Base-by-base conservation (phyloP, 2,113 vertebrate genomes). In the Microtus richardsoni region DNA sequence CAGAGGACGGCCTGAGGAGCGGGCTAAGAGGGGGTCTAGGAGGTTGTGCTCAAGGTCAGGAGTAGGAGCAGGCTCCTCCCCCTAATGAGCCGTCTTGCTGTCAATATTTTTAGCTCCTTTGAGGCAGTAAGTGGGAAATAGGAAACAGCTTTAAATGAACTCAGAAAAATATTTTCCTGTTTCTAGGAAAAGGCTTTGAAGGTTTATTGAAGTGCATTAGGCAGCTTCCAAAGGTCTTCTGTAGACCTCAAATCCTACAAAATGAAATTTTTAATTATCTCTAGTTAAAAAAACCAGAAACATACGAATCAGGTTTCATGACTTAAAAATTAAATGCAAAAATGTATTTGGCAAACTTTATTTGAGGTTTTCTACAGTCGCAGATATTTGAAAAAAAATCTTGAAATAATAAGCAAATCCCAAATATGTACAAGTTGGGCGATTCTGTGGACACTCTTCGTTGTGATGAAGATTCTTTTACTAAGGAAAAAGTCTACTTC, bases 251-350 rank as follows among this genome's bases (percentile, higher is more conserved):
- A 83, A 49, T 84, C 95, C 74, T 95, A 88, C 14, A 92, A 96
- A 96, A 89, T 73, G 93, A 89, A 94, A 94, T 24, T 64, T 96
- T 85, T 94, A 66, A 88, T 97, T 79, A 78, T 89, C 89, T 93
- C 66, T 87, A 8, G 49, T 44, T 94, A 89, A 39, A 96, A 60
- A 95, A 54, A 54, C 95, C 86, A 94, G 49, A 95, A 96, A 90
- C 75, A 89, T 47, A 44, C 93, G 74, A 96, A 62, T 75, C 92
- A 94, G 41, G 93, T 96, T 96, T 95, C 87, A 95, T 24, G 68
- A 90, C n/a, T 95, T 66, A 93, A 91, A 95, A 97, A 91, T 86
- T 85, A 94, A 91, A 95, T 84, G 49, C 88, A 84, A 77, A 92
- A 97, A 89, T 87, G 1, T 73, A 73, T 66, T 95, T 97, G 89